Base-by-base conservation (phyloP, 1,140 invertebrate genomes). In the Drosophila carrolli region DNA sequence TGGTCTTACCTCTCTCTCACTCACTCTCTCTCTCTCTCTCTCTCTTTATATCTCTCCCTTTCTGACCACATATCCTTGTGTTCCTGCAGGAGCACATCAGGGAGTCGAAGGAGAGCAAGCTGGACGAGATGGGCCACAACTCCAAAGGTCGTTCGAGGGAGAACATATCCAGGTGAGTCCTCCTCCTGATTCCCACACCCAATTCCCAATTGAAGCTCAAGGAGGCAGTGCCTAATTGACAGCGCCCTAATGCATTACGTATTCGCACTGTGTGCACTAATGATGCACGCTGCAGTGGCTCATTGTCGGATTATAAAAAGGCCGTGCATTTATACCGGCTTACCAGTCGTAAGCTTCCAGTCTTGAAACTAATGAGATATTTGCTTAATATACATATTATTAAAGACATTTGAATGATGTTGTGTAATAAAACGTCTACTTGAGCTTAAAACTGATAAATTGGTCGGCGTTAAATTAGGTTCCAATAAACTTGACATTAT, bases 61-160 rank as follows among this genome's bases (percentile, higher is more conserved):
- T 48, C 13, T 32, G 29, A 23, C 23, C 9, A 11, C 5, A 23
- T 80, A 73, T 58, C 38, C 60, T 48, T 54, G 54, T 27, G 54
- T 55, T 61, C 43, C 81, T 88, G 6, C 93, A 97, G 96, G 96
- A 97, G 80, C 96, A 97, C 91, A 95, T 97, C 74, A 94, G 95
- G 3, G 95, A 96, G 79, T 97, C 96, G 2, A 95, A 96, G 61
- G 96, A 97, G 83, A 95, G 95, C 80, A 94, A 96, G 40, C 92
- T 97, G 63, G 95, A 96, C 88, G 95, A 95, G 71, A 92, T 96
- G 23, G 96, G 95, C 1, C 93, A 94, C 75, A 93, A 81, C 56
- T 92, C 91, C 35, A 92, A 91, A 68, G 90, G 76, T 16, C 89
- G 91, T 38, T 92, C 91, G 14, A 63, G 92, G 38, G 91, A 92